Evolutionary conservation across 1,140 invertebrate genomes (phyloP).

Genomic region (Hyphantria cunea): DNA sequence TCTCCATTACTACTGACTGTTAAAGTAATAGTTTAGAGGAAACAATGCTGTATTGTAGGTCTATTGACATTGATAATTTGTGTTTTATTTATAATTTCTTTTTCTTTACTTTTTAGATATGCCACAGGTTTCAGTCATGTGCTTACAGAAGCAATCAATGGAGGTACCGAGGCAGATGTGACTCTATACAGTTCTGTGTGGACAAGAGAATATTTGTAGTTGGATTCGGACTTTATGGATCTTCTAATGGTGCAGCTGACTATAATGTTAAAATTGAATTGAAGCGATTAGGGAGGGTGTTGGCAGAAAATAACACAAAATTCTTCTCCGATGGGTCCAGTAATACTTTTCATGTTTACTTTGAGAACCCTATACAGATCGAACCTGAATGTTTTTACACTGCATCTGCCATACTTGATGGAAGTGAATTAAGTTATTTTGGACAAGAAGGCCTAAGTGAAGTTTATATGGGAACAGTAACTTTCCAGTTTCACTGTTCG

Average conservation of each 20-base stretch:
- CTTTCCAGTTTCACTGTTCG: slow-evolving; percentile 96
- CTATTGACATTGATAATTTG: too few relatives aligned
- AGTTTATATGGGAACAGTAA: slow-evolving; percentile 93
- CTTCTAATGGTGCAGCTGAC: slow-evolving; percentile 94
- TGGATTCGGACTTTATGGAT: slow-evolving; percentile 95
- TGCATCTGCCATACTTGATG: slow-evolving; percentile 94
- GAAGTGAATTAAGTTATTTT: slow-evolving; percentile 95
- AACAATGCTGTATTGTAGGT: too few relatives aligned
- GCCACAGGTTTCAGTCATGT: slow-evolving; percentile 97
- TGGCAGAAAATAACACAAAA: slow-evolving; percentile 94
- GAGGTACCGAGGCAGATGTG: slow-evolving; percentile 95
- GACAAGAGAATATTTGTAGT: slow-evolving; percentile 96
- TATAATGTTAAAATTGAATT: slow-evolving; percentile 96
- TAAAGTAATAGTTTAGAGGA: too few relatives aligned
- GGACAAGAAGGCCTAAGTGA: slow-evolving; percentile 97
- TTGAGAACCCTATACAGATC: slow-evolving; percentile 95
- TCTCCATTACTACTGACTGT: too few relatives aligned
- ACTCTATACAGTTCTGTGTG: slow-evolving; percentile 96
- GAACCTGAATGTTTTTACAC: slow-evolving; percentile 96
- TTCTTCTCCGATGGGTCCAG: slow-evolving; percentile 97
- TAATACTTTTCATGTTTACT: slow-evolving; percentile 96
- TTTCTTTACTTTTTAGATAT: slow-evolving; percentile 85
- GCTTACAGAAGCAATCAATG: slow-evolving; percentile 98
- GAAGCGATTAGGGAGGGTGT: slow-evolving; percentile 90
- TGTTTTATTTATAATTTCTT: neutral